These are phyloP conservation scores for Pandion haliaetus DNA, from an alignment of 2,113 vertebrate genomes.

Conservation along the genomic window DNA sequence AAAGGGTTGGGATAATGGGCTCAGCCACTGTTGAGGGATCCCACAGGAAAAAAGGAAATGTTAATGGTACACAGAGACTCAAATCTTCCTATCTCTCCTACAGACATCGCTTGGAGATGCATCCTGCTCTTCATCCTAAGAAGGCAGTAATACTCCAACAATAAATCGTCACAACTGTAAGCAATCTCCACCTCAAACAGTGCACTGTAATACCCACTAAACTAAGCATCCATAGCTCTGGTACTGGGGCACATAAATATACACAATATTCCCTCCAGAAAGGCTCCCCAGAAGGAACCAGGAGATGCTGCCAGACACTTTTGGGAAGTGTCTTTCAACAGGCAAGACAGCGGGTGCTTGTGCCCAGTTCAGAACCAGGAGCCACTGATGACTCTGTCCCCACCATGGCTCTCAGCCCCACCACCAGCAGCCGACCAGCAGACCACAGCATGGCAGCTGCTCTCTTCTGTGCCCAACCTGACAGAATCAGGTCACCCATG, in stretches of 20 bases:
- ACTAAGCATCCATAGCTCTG: not conserved
- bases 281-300: not conserved
- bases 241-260: not conserved
- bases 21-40: not conserved
- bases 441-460: not conserved
- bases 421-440: not conserved
- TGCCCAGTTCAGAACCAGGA: not conserved
- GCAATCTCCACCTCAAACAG: not conserved
- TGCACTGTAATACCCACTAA: not conserved
- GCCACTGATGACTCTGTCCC: not conserved
- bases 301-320: not conserved
- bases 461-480: not conserved
- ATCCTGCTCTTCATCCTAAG: not conserved
- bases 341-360: not conserved
- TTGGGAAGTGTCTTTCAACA: not conserved
- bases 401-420: not conserved
- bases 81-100: not conserved
- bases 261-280: not conserved
- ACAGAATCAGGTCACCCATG: slow-evolving; percentile 24
- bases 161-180: not conserved
- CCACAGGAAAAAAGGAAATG: not conserved
- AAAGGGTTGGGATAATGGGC: not conserved
- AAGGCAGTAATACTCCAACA: not conserved
- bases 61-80: not conserved
- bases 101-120: not conserved